These are phyloP conservation scores for Caenorhabditis tropicalis DNA, from an alignment of 1,140 invertebrate species.

Conservation along the genomic window DNA sequence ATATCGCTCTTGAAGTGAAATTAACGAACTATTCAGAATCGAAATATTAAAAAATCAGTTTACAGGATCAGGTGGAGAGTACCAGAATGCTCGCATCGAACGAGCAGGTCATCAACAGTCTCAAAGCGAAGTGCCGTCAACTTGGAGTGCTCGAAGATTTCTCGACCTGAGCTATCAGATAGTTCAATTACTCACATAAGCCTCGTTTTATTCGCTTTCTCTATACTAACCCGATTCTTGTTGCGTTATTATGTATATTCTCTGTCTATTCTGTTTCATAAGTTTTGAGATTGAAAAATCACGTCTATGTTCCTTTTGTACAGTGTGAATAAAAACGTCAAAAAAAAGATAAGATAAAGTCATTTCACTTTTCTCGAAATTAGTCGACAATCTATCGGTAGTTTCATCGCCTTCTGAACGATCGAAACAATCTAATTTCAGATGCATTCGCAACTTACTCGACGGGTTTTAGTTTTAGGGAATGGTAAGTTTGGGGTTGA, in stretches of 20 bases:
- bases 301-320: background rate
- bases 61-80: constrained; percentile 10
- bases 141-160: background rate
- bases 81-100: constrained; percentile 20
- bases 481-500: background rate
- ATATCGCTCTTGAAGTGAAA: background rate
- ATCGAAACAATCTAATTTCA: background rate
- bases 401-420: background rate
- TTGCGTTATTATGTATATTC: background rate
- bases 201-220: background rate
- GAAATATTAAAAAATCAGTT: no score
- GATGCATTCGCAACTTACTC: background rate
- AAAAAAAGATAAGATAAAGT: background rate
- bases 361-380: background rate
- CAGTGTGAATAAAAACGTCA: background rate
- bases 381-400: background rate
- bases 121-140: constrained; percentile 16
- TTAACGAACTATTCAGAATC: no score
- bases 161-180: background rate
- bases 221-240: background rate
- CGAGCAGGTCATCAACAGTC: constrained; percentile 34
- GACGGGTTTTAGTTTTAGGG: constrained; percentile 22
- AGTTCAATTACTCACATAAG: background rate
- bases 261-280: background rate
- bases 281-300: background rate